A percentile compares a stretch with the other conserved stretches of the same genome.
Evolutionary conservation across 1,140 invertebrate genomes (phyloP).

Genomic region (Drosophila biarmipes): DNA sequence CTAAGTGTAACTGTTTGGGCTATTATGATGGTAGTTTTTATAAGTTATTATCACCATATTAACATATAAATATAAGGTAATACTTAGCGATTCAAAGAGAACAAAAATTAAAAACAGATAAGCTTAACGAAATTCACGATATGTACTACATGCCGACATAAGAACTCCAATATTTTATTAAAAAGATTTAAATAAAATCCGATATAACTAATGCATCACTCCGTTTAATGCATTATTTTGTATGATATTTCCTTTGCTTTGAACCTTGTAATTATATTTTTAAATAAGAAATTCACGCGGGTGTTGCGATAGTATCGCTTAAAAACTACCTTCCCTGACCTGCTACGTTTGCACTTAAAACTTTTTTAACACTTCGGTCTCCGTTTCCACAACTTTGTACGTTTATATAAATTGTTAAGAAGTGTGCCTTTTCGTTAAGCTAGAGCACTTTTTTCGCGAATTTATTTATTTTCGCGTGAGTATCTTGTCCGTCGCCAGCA

Average conservation of each 20-base stretch:
- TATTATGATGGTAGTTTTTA: too few relatives aligned
- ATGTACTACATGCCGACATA: too few relatives aligned
- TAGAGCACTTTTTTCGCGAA: neutral
- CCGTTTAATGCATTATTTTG: neutral
- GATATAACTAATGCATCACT: too few relatives aligned
- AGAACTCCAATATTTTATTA: too few relatives aligned
- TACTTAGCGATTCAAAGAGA: too few relatives aligned
- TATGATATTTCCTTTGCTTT: neutral
- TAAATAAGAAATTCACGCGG: neutral
- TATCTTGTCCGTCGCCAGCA: slow-evolving; percentile 3
- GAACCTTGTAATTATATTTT: neutral
- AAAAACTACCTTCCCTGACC: slow-evolving; percentile 19
- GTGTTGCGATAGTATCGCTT: slow-evolving; percentile 20
- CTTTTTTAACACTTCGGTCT: slow-evolving; percentile 8
- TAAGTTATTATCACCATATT: too few relatives aligned
- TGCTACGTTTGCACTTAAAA: slow-evolving; percentile 33
- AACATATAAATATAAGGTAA: too few relatives aligned
- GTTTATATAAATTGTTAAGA: neutral
- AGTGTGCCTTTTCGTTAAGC: neutral
- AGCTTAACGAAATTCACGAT: too few relatives aligned
- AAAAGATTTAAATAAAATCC: too few relatives aligned
- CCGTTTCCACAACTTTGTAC: slow-evolving; percentile 6
- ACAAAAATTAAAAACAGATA: too few relatives aligned
- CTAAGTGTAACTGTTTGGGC: too few relatives aligned
- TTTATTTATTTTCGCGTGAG: slow-evolving; percentile 37